These are phyloP conservation scores for Carlito syrichta DNA, from an alignment of 2,113 vertebrate genomes.

Conservation along the genomic window DNA sequence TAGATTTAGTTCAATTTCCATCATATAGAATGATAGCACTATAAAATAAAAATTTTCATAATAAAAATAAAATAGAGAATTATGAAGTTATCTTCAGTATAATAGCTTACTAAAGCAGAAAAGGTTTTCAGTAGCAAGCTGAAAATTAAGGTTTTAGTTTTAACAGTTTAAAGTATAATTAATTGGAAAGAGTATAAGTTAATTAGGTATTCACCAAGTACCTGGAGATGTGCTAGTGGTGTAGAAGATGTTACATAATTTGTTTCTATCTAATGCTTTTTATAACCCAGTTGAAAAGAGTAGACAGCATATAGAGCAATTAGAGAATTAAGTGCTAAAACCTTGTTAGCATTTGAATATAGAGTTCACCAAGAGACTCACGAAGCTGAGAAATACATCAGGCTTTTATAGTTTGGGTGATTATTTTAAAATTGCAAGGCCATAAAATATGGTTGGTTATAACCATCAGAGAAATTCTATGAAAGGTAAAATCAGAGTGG, in stretches of 20 bases:
- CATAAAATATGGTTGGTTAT: background rate
- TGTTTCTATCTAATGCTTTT: background rate
- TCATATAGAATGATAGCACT: background rate
- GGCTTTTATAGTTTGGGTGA: background rate
- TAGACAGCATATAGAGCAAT: background rate
- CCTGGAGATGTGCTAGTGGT: background rate
- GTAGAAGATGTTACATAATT: background rate
- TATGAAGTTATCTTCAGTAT: background rate
- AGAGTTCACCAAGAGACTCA: slow-evolving; percentile 2
- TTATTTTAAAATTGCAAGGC: background rate
- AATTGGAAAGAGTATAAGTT: background rate
- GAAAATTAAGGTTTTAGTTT: background rate
- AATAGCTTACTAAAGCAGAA: background rate
- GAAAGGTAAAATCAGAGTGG: background rate
- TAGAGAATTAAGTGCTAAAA: background rate
- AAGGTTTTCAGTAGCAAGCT: background rate
- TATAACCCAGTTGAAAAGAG: background rate
- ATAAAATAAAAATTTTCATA: slow-evolving; percentile 2
- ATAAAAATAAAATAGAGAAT: background rate
- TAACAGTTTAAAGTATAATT: background rate
- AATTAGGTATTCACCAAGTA: background rate
- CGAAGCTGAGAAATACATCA: background rate
- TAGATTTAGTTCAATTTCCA: background rate
- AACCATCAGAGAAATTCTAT: background rate
- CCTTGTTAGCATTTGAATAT: background rate